Percentiles rank a stretch among this genome's conserved stretches.
Conservation (phyloP, 2,888 invertebrate species). For the Chloroclystis v-ata region DNA sequence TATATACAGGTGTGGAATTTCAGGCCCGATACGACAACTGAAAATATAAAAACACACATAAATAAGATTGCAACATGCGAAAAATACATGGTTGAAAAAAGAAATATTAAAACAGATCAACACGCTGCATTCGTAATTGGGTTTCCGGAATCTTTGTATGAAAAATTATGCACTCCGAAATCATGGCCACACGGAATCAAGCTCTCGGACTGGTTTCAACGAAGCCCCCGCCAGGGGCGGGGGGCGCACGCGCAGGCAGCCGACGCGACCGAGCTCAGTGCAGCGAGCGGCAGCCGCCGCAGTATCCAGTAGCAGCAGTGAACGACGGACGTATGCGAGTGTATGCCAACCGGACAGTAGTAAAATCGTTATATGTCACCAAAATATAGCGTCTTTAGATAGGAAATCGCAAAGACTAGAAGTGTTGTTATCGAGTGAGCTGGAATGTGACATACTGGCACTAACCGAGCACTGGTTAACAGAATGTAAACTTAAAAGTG, state of each 20-base stretch:
- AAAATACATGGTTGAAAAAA: conserved; percentile 9
- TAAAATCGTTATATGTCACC: conserved; percentile 9
- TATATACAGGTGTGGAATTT: conserved; percentile 13
- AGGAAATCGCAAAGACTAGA: conserved; percentile 6
- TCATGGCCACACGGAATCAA: conserved; percentile 14
- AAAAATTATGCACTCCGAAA: conserved; percentile 1
- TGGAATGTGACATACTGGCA: conserved; percentile 10
- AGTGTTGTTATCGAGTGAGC: conserved; percentile 6
- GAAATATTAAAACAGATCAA: conserved; percentile 3
- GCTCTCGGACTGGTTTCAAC: conserved; percentile 15
- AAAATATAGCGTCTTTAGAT: conserved; percentile 11
- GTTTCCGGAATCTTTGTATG: conserved; percentile 4
- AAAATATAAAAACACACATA: conserved; percentile 4
- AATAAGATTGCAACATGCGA: conserved; percentile 9
- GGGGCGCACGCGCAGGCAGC: conserved; percentile 2
- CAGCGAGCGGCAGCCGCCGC: neutral
- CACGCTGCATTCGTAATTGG: conserved; percentile 16
- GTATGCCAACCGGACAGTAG: neutral
- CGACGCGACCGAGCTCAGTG: neutral
- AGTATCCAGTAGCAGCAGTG: neutral
- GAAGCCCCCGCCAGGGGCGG: conserved; percentile 12
- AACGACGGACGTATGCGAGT: neutral
- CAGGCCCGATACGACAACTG: conserved; percentile 10
- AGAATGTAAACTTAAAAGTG: conserved; percentile 4
- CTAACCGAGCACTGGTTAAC: conserved; percentile 12